Percentiles rank a stretch among this genome's conserved stretches.
phyloP scores from a whole-genome alignment of 2,888 invertebrate genomes.

The Zhuqinia jingwanae region DNA sequence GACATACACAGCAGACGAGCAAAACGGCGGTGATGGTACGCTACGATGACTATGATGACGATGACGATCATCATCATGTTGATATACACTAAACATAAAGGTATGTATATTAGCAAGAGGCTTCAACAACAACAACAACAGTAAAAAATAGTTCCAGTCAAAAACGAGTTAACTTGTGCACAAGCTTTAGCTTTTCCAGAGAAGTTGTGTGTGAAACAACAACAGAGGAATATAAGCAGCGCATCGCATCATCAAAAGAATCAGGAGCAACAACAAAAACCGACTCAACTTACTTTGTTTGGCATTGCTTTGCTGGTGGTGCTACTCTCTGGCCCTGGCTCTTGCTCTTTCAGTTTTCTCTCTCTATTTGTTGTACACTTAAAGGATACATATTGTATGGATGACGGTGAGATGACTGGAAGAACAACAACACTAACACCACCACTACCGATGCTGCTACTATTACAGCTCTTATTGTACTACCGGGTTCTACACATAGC shows the following conservation, averaged over 20 bases:
- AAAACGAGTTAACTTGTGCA: constrained; percentile 24
- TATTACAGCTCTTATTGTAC: neutral
- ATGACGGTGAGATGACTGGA: constrained; percentile 23
- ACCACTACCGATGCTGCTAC: neutral
- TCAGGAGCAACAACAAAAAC: constrained; percentile 21
- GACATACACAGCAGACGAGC: neutral
- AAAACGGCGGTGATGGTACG: neutral
- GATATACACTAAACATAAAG: constrained; percentile 64
- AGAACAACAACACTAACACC: neutral
- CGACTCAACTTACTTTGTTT: constrained; percentile 25
- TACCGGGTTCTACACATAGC: neutral
- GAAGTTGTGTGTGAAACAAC: neutral
- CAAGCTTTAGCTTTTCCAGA: constrained; percentile 34
- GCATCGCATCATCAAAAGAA: constrained; percentile 13
- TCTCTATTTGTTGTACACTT: constrained; percentile 64
- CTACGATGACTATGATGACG: constrained; percentile 12
- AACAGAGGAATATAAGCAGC: neutral
- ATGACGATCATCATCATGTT: constrained; percentile 44
- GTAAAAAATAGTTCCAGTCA: neutral
- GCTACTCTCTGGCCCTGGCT: constrained; percentile 44
- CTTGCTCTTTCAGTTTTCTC: constrained; percentile 62
- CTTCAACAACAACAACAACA: too few species aligned
- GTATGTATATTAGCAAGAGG: constrained; percentile 56
- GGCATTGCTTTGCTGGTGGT: constrained; percentile 18
- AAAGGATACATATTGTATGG: constrained; percentile 60